Conservation (phyloP, 1,140 invertebrate genomes). For the Diorhabda carinulata region DNA sequence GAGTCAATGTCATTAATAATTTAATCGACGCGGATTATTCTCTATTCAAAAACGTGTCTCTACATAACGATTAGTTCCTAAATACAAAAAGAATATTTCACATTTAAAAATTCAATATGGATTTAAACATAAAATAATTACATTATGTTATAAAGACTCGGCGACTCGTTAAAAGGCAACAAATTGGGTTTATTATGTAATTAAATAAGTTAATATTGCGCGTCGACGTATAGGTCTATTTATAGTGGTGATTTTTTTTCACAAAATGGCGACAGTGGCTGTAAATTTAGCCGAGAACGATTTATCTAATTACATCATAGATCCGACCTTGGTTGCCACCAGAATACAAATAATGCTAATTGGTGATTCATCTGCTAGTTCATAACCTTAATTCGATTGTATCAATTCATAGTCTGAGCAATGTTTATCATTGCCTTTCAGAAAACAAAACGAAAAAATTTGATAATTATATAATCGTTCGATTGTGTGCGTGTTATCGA, state of each 20-base stretch:
- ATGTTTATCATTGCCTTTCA: no score
- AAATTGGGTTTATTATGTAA: slow-evolving; percentile 7
- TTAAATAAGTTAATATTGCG: slow-evolving; percentile 6
- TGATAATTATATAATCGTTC: no score
- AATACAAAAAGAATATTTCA: no score
- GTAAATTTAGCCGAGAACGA: neutral
- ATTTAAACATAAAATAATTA: no score
- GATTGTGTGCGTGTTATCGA: no score
- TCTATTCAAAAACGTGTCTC: no score
- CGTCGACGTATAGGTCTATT: slow-evolving; percentile 2
- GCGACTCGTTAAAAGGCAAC: neutral
- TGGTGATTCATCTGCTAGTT: slow-evolving; percentile 7
- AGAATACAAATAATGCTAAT: slow-evolving; percentile 10
- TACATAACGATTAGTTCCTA: no score
- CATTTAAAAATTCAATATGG: no score
- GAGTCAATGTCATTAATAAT: no score
- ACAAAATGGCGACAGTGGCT: slow-evolving; percentile 3
- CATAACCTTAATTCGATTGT: slow-evolving; percentile 10
- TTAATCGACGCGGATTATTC: no score
- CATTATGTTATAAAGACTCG: neutral
- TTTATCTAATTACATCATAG: slow-evolving; percentile 14
- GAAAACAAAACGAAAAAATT: no score
- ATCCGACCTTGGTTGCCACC: slow-evolving; percentile 1
- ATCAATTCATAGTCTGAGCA: no score
- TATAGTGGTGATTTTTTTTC: slow-evolving; percentile 15